Evolutionary conservation across 1,140 invertebrate species (phyloP), one percentile per base, ranked within the genome.

Genomic region (Probaryconus sp.): DNA sequence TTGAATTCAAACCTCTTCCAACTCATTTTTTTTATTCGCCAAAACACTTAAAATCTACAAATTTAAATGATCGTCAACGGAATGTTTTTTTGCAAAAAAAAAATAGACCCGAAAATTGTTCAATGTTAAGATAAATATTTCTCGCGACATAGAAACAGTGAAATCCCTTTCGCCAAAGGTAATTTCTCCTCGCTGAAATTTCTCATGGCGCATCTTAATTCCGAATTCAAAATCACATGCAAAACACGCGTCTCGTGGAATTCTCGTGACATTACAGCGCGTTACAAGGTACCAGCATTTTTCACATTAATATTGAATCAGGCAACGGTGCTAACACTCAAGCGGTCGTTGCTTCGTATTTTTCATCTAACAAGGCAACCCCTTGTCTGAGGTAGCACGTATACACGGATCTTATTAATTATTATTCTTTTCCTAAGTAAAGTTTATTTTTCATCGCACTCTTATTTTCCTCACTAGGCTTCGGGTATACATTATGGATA

Each of bases 381-480:
- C n/a, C 17, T 38, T 35, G 11, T 13, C 1, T 13, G 31, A n/a
- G 31, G 2, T n/a, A 17, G 16, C n/a, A 4, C 37, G 16, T 38
- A 18, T 7, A 38, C 37, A 18, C 14, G n/a, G 37, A 38, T 42
- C 37, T 64, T 64, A 64, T 64, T 64, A 51, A 51, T 64, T 40
- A 64, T 64, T 64, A 51, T 51, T 64, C 13, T 42, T 42, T 14
- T 10, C 1, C 10, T 24, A 24, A 64, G 13, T 10, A 20, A 50
- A 64, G 47, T 43, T 64, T 51, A 43, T 51, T 64, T 51, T 63
- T 63, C 26, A 40, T 61, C 24, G 21, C 58, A 30, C 16, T 13
- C 47, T 33, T 18, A 43, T 64, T 51, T 64, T 43, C 60, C 17
- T 26, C 26, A 43, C 26, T 47, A 43, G 47, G 37, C 18, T 43